Base-by-base conservation (phyloP, 2,113 vertebrate genomes). In the Chascanopsetta lugubris region DNA sequence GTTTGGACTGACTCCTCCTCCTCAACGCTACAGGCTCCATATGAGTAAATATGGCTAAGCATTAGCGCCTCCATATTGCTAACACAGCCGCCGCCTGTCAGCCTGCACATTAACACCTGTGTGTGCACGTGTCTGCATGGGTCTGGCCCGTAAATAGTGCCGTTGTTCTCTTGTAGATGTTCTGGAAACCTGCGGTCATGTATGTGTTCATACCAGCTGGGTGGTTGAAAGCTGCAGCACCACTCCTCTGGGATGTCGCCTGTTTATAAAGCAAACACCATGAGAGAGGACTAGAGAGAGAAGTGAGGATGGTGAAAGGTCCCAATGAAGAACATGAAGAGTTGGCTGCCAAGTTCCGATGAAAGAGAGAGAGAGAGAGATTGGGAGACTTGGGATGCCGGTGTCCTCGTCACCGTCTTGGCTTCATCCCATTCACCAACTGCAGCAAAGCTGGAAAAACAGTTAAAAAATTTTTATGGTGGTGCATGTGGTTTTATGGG, bases 1-100 rank as follows among this genome's bases (percentile, higher is more conserved):
- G 17, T 8, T 42, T 18, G 38, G 15, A 6, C 13, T 34, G 32
- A 34, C 32, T 34, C 32, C 2, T 3, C 10, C 32, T 34, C 34
- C 4, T 15, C 34, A 15, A 38, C 7, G 38, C 38, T 42, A 5
- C 4, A 3, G 6, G 38, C 38, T 42, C 17, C 38, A 42, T 13
- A 36, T 1, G 13, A 13, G 34, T 38, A 4, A 34, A 34, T 34
- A 34, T 13, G 32, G 32, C 32, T 11, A 34, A 38, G 4, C 34
- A 38, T 38, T 38, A 38, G 13, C 34, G 15, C 13, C 34, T 38
- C 34, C 2, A 17, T 51, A 57, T 26, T 18, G n/a, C 26, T 40
- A 59, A 67, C 40, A 50, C 17, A 58, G 40, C 64, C 69, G 29
- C 24, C 36, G 22, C 53, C 70, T 78, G 51, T 75, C 74, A 71